Base-by-base conservation (phyloP, 2,888 invertebrate species). In the Drosophila subsilvestris region DNA sequence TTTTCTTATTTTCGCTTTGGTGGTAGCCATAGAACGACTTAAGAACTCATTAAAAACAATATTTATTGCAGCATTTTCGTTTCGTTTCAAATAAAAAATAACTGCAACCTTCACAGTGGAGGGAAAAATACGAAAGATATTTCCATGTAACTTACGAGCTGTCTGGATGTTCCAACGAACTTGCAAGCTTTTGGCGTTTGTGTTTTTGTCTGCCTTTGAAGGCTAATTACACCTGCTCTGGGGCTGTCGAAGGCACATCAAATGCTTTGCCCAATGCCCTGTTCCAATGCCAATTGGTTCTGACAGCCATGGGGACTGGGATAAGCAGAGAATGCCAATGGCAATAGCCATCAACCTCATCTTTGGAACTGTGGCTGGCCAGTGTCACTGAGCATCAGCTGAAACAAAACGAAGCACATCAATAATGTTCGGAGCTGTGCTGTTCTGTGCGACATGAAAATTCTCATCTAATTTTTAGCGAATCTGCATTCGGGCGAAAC, bases 151-250 rank as follows among this genome's bases (percentile, higher is more conserved):
- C 70, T 78, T 78, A 78, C 80, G 62, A 56, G 60, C 50, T 74
- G 44, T 63, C 83, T 75, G 73, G 57, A 70, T 63, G 18, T 66
- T 72, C 51, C 65, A 53, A 50, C 74, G 79, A 87, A 72, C 82
- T 85, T 87, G 77, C 77, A 70, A 76, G 59, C 74, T 77, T 71
- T 75, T 0, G 14, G n/a, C n/a, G 37, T 37, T 25, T 25, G 74
- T 77, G 37, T 37, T 14, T 37, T 22, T 22, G 74, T 77, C 55
- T 44, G 53, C 29, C 27, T 18, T 32, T 56, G 69, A 86, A 84
- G 83, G 83, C 73, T 76, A 88, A 80, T 86, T 80, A 80, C 71
- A 88, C 86, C 83, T 88, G 86, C 67, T 67, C 58, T 44, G 71
- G 18, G 4, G 45, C 17, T 49, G 44, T 27, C 18, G 42, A 47